Evolutionary conservation across 2,888 invertebrate genomes (phyloP).

Genomic region (Panopea generosa): DNA sequence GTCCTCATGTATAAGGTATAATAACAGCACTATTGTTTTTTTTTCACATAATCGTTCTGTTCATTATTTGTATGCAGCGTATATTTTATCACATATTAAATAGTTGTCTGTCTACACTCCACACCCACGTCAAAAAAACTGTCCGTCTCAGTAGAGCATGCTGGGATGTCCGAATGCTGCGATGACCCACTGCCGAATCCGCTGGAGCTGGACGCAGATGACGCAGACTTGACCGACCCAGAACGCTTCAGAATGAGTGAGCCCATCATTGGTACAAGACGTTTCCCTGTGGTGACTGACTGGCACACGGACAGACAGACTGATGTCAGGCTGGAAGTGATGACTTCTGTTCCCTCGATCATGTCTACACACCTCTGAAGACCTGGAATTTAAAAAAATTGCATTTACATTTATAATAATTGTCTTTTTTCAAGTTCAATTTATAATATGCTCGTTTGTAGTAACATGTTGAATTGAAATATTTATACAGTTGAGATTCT

Average conservation of each 20-base stretch:
- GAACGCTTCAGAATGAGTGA: slow-evolving; percentile 41
- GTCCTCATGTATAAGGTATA: too few species aligned
- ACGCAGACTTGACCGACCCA: slow-evolving; percentile 32
- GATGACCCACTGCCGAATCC: slow-evolving; percentile 51
- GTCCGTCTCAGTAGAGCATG: slow-evolving; percentile 11
- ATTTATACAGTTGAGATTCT: too few species aligned
- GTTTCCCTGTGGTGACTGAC: not conserved
- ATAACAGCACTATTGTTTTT: too few species aligned
- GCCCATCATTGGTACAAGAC: slow-evolving; percentile 51
- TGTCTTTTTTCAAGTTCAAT: too few species aligned
- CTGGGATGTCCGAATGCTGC: slow-evolving; percentile 29
- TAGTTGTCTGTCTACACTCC: too few species aligned
- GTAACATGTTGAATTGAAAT: too few species aligned
- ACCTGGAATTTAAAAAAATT: slow-evolving; percentile 30
- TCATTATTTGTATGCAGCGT: too few species aligned
- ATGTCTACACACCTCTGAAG: slow-evolving; percentile 26
- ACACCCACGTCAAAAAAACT: slow-evolving; percentile 7
- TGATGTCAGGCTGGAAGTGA: not conserved
- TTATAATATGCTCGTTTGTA: too few species aligned
- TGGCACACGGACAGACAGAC: not conserved
- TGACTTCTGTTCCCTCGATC: not conserved
- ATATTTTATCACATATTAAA: too few species aligned
- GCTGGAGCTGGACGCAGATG: slow-evolving; percentile 22
- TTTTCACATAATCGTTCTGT: too few species aligned
- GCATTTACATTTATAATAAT: too few species aligned